Evolutionary conservation across 2,797 vertebrate genomes (phyloP), one percentile per base, ranked within the genome.

Genomic region (Myripristis murdjan): DNA sequence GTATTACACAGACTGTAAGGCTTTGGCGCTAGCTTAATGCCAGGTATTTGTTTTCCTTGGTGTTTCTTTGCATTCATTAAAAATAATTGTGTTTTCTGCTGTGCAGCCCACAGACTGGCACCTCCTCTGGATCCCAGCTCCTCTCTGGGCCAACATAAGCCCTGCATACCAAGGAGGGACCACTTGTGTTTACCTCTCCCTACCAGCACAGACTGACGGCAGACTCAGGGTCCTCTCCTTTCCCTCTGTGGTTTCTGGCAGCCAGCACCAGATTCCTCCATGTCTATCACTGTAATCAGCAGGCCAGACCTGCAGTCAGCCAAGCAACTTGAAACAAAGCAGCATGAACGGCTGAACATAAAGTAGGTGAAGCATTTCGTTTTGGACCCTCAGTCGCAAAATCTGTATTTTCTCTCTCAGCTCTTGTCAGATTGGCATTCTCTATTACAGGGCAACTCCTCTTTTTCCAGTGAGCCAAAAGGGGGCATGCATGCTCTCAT

Each of bases 221-320:
- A 94, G 92, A 91, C 93, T 90, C 81, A 91, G 91, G 94, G 92
- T 95, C 89, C 91, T 95, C 83, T 86, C 79, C 76, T 68, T 64
- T 87, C 80, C 85, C 66, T 85, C 87, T 94, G 95, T 84, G 94
- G 94, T 95, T 94, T 88, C 94, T 97, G 96, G 96, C 95, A 93
- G 86, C 79, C 81, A 28, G 70, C 73, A 23, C 53, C 83, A 91
- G 92, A 96, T 97, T 96, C 95, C 95, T 96, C 91, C 89, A 65
- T 91, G 94, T 95, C 94, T 95, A 89, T 96, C 95, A 93, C 92
- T 95, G 94, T 95, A 94, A 94, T 94, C 94, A 95, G 92, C 89
- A 93, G 94, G 92, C 94, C 89, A 93, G 94, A 94, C 90, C 91
- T 76, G 83, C 90, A 89, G 91, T 88, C 92, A 90, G 87, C 91